Base-by-base conservation (phyloP, 1,140 invertebrate genomes). In the Chironomus tepperi region DNA sequence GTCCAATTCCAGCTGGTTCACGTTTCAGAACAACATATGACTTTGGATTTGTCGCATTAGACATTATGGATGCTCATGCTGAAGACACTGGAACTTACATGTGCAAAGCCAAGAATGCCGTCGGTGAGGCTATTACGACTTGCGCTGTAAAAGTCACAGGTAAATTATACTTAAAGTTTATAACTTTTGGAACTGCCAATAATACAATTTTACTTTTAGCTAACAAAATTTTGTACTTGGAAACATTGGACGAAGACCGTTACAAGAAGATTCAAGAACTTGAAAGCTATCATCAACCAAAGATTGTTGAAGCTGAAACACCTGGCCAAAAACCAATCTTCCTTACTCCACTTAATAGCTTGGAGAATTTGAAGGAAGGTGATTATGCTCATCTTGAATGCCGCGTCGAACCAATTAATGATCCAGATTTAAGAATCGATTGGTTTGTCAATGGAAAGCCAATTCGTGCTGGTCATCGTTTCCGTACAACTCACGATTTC, bases 41-140 rank as follows among this genome's bases (percentile, higher is more conserved):
- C 81, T 98, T 98, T 84, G 96, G 96, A 75, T 98, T 95, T 82
- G 95, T 98, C 7, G 93, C 95, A 74, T 84, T 98, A 47, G 96
- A 98, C 82, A 93, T 99, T 78, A 84, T 98, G n/a, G 98, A 97
- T 83, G 93, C 94, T 65, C 97, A 97, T 83, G 89, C 94, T 47
- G 96, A 98, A 86, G 96, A 98, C 81, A 93, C 92, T 65, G 94
- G 95, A 73, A 95, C 94, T 74, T 98, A 98, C 82, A 95, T 95
- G 89, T 97, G 95, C 84, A 91, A 91, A 83, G 97, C 96, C 43
- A 93, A 90, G 76, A 98, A 98, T 83, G 88, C 89, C 43, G 89
- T 91, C 75, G 97, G 97, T 77, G 93, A 97, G 88, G 95, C 94
- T 77, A 89, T 95, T 47, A 97, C 95, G 74, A 96, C 93, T 76